Percentiles rank a stretch among this genome's conserved stretches.
phyloP scores from a whole-genome alignment of 2,113 vertebrate genomes.

The Scytalopus superciliaris region DNA sequence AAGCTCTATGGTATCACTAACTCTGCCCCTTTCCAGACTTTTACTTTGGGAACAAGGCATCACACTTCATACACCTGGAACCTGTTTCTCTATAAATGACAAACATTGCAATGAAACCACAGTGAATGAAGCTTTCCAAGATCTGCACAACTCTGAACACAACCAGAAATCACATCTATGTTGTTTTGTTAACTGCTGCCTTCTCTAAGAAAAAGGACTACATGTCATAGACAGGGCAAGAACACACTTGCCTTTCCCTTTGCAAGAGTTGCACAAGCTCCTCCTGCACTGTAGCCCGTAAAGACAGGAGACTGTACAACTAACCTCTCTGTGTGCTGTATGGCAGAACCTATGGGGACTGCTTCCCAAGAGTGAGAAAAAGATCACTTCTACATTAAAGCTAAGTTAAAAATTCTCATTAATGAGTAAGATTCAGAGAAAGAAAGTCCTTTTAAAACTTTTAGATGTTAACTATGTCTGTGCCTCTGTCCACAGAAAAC shows the following conservation, averaged over 20 bases:
- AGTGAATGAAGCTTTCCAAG: neutral
- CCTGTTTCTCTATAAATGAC: neutral
- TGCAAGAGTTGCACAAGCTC: neutral
- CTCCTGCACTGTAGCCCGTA: neutral
- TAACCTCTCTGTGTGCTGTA: neutral
- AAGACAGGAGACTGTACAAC: neutral
- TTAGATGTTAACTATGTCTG: neutral
- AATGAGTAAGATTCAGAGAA: neutral
- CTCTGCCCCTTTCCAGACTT: neutral
- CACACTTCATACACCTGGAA: neutral
- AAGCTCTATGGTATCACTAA: fast-evolving
- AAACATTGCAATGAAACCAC: neutral
- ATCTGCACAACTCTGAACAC: neutral
- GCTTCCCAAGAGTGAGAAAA: neutral
- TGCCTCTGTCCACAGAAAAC: neutral
- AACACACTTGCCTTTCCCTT: neutral
- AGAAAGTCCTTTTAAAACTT: neutral
- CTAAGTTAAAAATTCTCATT: neutral
- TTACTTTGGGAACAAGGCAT: neutral
- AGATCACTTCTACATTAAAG: neutral
- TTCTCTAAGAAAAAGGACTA: neutral
- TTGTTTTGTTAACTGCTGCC: neutral
- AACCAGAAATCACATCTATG: neutral
- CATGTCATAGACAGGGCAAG: neutral
- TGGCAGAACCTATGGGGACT: neutral